Evolutionary conservation across 2,797 vertebrate genomes (phyloP).

Genomic region (Sebastes hubbsi): DNA sequence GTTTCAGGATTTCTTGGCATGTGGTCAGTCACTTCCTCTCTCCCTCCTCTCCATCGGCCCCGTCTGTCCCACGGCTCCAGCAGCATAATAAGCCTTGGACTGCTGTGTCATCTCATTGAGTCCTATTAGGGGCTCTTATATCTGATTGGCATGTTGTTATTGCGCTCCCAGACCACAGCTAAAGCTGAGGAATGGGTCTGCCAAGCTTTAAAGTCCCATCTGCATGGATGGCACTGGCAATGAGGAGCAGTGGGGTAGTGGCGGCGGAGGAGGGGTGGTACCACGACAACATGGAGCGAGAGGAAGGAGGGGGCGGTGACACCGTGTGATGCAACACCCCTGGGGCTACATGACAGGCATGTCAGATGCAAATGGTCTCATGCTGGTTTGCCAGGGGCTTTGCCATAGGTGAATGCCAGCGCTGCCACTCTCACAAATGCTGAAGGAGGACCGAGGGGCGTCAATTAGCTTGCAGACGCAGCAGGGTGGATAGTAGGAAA

Average conservation of each 20-base stretch:
- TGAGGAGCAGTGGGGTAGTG: slow-evolving; percentile 1
- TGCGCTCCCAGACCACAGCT: slow-evolving; percentile 51
- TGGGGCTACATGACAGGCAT: slow-evolving; percentile 39
- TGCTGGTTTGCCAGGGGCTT: slow-evolving; percentile 49
- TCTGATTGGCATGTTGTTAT: slow-evolving; percentile 67
- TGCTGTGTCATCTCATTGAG: slow-evolving; percentile 64
- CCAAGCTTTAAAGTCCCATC: slow-evolving; percentile 44
- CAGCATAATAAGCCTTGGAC: slow-evolving; percentile 50
- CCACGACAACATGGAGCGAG: slow-evolving; percentile 16
- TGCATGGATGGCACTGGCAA: slow-evolving; percentile 26
- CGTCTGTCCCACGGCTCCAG: slow-evolving; percentile 34
- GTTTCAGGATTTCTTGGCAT: slow-evolving; percentile 5
- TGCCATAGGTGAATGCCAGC: slow-evolving; percentile 61
- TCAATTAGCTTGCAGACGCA: slow-evolving; percentile 10
- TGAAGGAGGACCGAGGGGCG: slow-evolving; percentile 10
- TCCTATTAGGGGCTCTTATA: slow-evolving; percentile 64
- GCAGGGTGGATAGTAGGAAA: not conserved
- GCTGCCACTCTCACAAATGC: slow-evolving; percentile 55
- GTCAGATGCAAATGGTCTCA: slow-evolving; percentile 47
- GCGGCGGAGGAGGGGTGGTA: not conserved
- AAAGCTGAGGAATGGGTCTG: slow-evolving; percentile 49
- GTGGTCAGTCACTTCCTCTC: slow-evolving; percentile 25
- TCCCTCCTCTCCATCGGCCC: not conserved
- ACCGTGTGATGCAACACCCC: slow-evolving; percentile 20
- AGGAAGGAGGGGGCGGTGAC: slow-evolving; percentile 19